Evolutionary conservation across 2,113 vertebrate species (phyloP), one percentile per base, ranked within the genome.

Genomic region (Rhombomys opimus): DNA sequence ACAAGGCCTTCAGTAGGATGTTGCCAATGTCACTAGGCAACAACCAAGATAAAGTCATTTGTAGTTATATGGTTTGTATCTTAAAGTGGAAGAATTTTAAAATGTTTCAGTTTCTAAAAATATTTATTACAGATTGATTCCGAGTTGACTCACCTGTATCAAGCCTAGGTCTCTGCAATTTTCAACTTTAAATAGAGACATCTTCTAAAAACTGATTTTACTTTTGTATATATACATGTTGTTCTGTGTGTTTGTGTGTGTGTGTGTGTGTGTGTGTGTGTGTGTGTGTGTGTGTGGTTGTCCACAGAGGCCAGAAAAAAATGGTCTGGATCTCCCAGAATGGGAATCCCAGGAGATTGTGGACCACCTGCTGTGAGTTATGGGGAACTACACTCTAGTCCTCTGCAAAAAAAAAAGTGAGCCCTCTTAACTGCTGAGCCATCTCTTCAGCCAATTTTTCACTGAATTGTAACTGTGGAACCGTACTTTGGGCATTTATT

Each of bases 51-150:
- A 1, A 89, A 41, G 13, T 57, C 32, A 80, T 52, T 68, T 52
- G 3, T 65, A 30, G 38, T 5, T 32, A 41, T 67, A 14, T 35
- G 9, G 30, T 50, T 67, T 85, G 22, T 76, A 57, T 59, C 50
- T 87, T 87, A 27, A 59, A 18, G 18, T 91, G 4, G 2, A 30
- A 61, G 76, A 67, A 63, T 35, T 32, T 75, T 25, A 46, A 63
- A 70, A 88, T 30, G 65, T 15, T 85, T 35, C 80, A 41, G 80
- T 90, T 95, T 93, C 41, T 76, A 57, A 78, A 96, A 94, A 70
- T 82, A 41, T 73, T 12, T 75, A 9, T 90, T 85, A 38, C 12
- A 46, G 27, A 3, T 86, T 35, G 5, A 75, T 61, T 89, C 3
- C 13, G 73, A 89, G 38, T 63, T 35, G 12, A 10, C 86, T 17